phyloP scores from a whole-genome alignment of 2,888 invertebrate species.

The Mesorhabditis spiculigera region DNA sequence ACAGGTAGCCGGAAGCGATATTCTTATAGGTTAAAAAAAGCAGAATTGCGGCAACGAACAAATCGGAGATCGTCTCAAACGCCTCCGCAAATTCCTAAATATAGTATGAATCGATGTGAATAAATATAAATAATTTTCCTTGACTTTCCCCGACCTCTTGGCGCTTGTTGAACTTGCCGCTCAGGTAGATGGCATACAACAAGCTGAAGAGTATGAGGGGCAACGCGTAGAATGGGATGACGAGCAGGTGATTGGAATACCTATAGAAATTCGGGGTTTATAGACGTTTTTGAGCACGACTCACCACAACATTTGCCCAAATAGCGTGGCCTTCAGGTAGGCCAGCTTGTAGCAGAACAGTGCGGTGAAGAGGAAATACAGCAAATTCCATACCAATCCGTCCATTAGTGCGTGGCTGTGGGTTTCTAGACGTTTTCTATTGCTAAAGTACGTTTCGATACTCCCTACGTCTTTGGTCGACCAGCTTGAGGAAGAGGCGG shows the following conservation, averaged over 20 bases:
- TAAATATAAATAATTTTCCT: background rate
- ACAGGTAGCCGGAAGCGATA: slow-evolving; percentile 39
- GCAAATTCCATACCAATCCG: background rate
- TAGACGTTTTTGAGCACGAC: background rate
- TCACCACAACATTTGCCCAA: background rate
- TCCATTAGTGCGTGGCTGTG: background rate
- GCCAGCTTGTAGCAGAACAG: background rate
- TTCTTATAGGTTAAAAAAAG: slow-evolving; percentile 33
- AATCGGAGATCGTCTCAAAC: slow-evolving; percentile 25
- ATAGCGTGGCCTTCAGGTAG: background rate
- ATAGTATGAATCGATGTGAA: background rate
- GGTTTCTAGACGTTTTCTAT: background rate
- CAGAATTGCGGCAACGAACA: slow-evolving; percentile 19
- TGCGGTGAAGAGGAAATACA: background rate
- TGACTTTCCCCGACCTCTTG: background rate
- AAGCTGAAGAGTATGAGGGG: background rate
- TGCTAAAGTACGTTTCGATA: background rate
- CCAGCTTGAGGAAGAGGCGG: background rate
- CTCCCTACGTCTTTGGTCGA: background rate
- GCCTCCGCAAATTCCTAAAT: slow-evolving; percentile 9
- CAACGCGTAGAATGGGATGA: slow-evolving; percentile 11
- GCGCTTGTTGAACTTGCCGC: background rate
- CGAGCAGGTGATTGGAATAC: slow-evolving; percentile 12
- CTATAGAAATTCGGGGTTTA: slow-evolving; percentile 3
- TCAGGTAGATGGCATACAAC: background rate